Conservation (phyloP, 2,888 invertebrate genomes). For the Dryomyza anilis region DNA sequence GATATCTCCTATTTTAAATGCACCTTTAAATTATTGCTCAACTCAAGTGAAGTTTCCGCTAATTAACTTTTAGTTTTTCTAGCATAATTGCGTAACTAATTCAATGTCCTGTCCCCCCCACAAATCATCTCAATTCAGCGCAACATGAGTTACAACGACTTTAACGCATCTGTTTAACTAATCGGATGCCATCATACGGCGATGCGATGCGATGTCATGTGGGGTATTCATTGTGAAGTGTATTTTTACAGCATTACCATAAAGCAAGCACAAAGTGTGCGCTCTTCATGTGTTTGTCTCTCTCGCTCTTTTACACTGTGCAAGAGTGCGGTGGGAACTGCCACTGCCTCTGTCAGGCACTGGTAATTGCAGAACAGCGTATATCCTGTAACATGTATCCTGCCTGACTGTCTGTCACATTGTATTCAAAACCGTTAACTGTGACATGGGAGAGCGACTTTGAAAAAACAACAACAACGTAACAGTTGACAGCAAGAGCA, state of each 20-base stretch:
- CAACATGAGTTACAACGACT: not conserved
- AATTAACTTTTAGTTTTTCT: slow-evolving; percentile 13
- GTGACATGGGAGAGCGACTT: slow-evolving; percentile 20
- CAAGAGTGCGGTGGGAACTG: too few relatives aligned
- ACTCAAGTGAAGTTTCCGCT: too few relatives aligned
- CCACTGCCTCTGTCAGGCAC: not conserved
- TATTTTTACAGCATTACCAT: too few relatives aligned
- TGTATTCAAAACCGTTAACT: slow-evolving; percentile 6
- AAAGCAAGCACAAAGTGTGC: too few relatives aligned
- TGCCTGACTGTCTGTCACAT: slow-evolving; percentile 9
- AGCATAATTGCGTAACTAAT: not conserved
- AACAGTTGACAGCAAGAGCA: slow-evolving; percentile 8
- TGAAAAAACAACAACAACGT: slow-evolving; percentile 9
- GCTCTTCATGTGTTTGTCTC: not conserved
- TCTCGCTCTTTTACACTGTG: too few relatives aligned
- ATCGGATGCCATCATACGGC: too few relatives aligned
- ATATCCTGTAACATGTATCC: not conserved
- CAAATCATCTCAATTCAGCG: not conserved
- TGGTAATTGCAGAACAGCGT: not conserved
- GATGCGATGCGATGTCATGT: too few relatives aligned
- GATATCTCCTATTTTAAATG: too few relatives aligned
- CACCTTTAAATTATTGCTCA: too few relatives aligned
- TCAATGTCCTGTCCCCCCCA: not conserved
- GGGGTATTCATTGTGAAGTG: too few relatives aligned
- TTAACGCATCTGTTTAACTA: not conserved